Conservation (phyloP, 2,797 vertebrate genomes). For the Rhinatrema bivittatum region DNA sequence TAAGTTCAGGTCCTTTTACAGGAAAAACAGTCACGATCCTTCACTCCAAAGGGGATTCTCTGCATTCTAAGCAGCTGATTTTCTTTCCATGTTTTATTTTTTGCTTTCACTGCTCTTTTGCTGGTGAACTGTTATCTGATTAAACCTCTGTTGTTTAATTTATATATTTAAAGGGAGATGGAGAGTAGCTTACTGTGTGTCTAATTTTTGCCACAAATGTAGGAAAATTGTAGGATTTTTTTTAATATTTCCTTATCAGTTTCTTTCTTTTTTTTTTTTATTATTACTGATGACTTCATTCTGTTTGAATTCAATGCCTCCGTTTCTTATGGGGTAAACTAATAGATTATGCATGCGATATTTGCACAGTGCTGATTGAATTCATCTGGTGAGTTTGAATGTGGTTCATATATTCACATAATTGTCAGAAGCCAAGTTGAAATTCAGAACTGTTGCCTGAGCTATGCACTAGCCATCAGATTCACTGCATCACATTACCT, state of each 20-base stretch:
- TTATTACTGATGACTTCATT: conserved; percentile 71
- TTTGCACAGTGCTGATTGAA: conserved; percentile 65
- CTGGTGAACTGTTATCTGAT: conserved; percentile 51
- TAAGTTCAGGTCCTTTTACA: conserved; percentile 43
- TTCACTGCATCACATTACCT: conserved; percentile 31
- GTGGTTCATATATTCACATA: conserved; percentile 49
- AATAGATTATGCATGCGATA: conserved; percentile 72
- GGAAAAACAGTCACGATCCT: conserved; percentile 31
- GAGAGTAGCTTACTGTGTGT: conserved; percentile 52
- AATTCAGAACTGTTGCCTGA: conserved; percentile 51
- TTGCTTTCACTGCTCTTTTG: too few species aligned
- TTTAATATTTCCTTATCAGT: conserved; percentile 59
- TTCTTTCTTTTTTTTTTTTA: conserved; percentile 43
- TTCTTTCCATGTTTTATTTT: conserved; percentile 39
- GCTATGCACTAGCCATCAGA: conserved; percentile 22
- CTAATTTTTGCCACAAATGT: conserved; percentile 44
- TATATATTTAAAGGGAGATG: conserved; percentile 54
- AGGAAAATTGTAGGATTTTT: conserved; percentile 44
- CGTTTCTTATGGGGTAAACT: conserved; percentile 65
- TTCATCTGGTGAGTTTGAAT: conserved; percentile 64
- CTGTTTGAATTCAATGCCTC: conserved; percentile 61
- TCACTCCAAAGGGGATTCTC: conserved; percentile 15
- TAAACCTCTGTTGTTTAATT: conserved; percentile 57
- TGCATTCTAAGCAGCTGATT: conserved; percentile 44
- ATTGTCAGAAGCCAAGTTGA: conserved; percentile 52